Evolutionary conservation across 2,113 vertebrate genomes (phyloP).

Genomic region (Phylloscopus whistleri): DNA sequence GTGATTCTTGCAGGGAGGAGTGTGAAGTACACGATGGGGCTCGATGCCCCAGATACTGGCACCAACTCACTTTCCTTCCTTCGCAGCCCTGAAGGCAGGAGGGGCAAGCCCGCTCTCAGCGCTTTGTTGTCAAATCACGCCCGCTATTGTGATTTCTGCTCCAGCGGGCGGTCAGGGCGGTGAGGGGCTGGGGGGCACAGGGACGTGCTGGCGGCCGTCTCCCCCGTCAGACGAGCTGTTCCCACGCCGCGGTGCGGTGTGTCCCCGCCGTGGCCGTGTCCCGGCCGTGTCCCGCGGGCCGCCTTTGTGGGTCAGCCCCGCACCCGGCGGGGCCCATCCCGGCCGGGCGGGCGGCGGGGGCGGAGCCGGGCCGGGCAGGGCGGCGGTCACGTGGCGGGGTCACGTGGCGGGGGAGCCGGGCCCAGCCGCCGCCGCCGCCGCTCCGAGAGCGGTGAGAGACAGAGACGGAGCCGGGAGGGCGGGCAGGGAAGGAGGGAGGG

Average conservation of each 20-base stretch:
- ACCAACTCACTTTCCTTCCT: neutral
- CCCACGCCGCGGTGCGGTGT: neutral
- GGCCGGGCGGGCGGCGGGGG: neutral
- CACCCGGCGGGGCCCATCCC: neutral
- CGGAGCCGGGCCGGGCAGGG: neutral
- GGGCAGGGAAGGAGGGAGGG: neutral
- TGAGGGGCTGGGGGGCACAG: neutral
- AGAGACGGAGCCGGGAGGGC: neutral
- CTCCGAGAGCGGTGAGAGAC: slow-evolving; percentile 3
- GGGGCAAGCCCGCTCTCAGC: fast-evolving
- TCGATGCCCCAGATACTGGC: neutral
- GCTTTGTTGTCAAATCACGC: neutral
- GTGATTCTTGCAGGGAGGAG: no score
- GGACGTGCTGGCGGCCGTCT: neutral
- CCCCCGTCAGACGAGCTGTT: neutral
- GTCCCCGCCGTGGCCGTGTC: no score
- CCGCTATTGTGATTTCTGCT: neutral
- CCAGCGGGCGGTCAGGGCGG: neutral
- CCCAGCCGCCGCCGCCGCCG: slow-evolving; percentile 39
- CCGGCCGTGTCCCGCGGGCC: neutral
- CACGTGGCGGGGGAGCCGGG: slow-evolving; percentile 76
- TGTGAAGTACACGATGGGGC: no score
- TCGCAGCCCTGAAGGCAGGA: neutral
- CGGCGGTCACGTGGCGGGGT: slow-evolving; percentile 71
- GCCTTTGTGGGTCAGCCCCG: fast-evolving